phyloP scores from a whole-genome alignment of 2,797 vertebrate genomes.

The Thaleichthys pacificus region DNA sequence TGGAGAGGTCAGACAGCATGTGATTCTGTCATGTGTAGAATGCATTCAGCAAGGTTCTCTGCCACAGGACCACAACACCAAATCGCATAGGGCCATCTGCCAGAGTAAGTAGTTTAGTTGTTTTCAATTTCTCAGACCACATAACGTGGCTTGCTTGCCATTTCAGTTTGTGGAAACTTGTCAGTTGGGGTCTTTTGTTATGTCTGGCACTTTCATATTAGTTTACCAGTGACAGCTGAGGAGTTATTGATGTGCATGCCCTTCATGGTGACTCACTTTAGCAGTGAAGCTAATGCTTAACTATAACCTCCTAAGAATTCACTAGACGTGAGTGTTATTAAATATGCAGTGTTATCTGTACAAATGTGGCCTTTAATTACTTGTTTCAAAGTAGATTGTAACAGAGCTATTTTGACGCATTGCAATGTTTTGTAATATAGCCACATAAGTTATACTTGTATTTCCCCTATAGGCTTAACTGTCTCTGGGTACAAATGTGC shows the following conservation, averaged over 20 bases:
- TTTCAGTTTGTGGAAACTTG: constrained; percentile 38
- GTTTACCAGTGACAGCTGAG: not conserved
- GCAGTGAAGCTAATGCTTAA: too few species aligned
- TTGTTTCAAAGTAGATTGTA: too few species aligned
- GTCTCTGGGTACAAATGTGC: too few species aligned
- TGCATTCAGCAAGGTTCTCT: constrained; percentile 68
- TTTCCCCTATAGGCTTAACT: too few species aligned
- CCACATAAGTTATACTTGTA: too few species aligned
- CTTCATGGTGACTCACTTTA: not conserved
- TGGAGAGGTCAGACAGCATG: constrained; percentile 78
- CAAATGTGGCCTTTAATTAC: too few species aligned
- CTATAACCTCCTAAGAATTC: too few species aligned
- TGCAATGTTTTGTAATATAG: too few species aligned
- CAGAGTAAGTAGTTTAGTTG: constrained; percentile 57
- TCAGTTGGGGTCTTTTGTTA: constrained; percentile 46
- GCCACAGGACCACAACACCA: constrained; percentile 68
- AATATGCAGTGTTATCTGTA: too few species aligned
- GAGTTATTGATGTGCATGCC: not conserved
- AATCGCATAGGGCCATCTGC: constrained; percentile 71
- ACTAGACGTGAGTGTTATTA: too few species aligned
- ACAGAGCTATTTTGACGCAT: too few species aligned
- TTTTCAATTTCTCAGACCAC: constrained; percentile 55
- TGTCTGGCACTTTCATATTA: constrained; percentile 38
- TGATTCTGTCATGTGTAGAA: constrained; percentile 75
- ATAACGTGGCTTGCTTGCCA: constrained; percentile 46